Evolutionary conservation across 2,113 vertebrate genomes (phyloP).

Genomic region (Pelecanoides urinatrix): DNA sequence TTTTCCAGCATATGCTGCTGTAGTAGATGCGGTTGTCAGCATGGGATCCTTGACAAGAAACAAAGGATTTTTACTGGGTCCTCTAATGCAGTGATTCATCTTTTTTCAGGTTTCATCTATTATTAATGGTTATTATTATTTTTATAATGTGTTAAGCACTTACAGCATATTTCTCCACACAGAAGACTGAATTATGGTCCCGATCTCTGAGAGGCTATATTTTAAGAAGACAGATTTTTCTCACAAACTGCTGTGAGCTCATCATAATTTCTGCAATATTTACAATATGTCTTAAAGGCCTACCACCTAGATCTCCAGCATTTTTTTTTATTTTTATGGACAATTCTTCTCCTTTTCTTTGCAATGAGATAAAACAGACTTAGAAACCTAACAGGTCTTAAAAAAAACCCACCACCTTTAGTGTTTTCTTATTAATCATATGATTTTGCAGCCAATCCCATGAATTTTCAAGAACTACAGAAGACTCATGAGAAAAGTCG

Average conservation of each 20-base stretch:
- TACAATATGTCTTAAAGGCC: neutral
- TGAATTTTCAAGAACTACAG: neutral
- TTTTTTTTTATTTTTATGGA: neutral
- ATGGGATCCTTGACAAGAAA: neutral
- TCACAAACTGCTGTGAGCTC: neutral
- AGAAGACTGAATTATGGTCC: neutral
- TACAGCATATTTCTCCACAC: neutral
- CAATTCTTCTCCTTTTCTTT: neutral
- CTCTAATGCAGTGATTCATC: neutral
- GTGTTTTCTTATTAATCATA: neutral
- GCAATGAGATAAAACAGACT: neutral
- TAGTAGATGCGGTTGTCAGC: neutral
- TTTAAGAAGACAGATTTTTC: conserved; percentile 1
- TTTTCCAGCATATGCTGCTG: neutral
- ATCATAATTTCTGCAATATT: conserved; percentile 20
- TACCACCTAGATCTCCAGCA: neutral
- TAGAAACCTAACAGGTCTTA: neutral
- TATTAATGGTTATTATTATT: conserved; percentile 38
- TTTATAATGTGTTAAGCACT: conserved; percentile 38
- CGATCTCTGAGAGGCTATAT: neutral
- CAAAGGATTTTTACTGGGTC: neutral
- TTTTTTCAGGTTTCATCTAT: neutral
- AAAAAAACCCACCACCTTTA: neutral
- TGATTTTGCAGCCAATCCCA: neutral
- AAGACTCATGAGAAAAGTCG: neutral